Conservation (phyloP, 2,888 invertebrate species). For the Microplitis deprimator region DNA sequence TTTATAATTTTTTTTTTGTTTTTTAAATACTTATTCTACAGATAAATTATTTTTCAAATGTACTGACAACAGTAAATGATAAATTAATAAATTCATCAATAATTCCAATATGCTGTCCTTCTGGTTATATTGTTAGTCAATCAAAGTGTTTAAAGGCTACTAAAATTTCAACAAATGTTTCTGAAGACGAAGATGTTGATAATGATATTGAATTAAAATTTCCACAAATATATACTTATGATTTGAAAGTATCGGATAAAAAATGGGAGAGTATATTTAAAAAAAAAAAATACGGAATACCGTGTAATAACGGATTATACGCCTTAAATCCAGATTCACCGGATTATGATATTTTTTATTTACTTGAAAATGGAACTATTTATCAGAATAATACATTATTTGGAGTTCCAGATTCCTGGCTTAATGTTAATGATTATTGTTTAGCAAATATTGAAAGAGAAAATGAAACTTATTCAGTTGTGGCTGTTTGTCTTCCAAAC, state of each 20-base stretch:
- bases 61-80: not conserved
- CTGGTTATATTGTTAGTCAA: conserved; percentile 49
- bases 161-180: conserved; percentile 8
- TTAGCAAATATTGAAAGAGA: conserved; percentile 46
- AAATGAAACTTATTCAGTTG: conserved; percentile 39
- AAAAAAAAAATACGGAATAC: conserved; percentile 47
- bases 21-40: not conserved
- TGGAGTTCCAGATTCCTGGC: conserved; percentile 13
- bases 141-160: conserved; percentile 42
- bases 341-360: conserved; percentile 51
- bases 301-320: conserved; percentile 52
- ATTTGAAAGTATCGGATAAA: conserved; percentile 45
- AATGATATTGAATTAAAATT: conserved; percentile 36
- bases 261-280: conserved; percentile 40
- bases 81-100: not conserved
- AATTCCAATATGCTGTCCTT: conserved; percentile 56
- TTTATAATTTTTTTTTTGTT: not conserved
- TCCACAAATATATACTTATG: conserved; percentile 45
- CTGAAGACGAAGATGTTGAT: not conserved
- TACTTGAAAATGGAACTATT: conserved; percentile 57
- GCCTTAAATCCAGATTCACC: conserved; percentile 45
- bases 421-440: conserved; percentile 53
- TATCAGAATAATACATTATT: conserved; percentile 41
- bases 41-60: not conserved
- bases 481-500: conserved; percentile 52